Evolutionary conservation across 2,113 vertebrate genomes (phyloP).

Genomic region (Melanerpes formicivorus): DNA sequence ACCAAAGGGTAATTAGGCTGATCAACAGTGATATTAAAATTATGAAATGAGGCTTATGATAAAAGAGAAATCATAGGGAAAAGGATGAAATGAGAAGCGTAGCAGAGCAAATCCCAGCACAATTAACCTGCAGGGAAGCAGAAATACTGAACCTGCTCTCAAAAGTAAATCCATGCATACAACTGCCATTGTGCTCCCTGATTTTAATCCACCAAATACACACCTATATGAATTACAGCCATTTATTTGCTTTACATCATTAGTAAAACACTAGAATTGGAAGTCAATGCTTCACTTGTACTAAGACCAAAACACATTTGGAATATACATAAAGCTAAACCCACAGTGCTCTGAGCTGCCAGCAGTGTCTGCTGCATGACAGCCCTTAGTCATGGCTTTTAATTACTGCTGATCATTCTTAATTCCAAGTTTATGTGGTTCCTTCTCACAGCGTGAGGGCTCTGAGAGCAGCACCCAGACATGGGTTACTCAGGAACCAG

Average conservation of each 20-base stretch:
- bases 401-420: neutral
- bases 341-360: neutral
- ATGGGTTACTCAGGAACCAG: neutral
- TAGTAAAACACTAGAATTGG: neutral
- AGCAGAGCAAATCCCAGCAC: neutral
- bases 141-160: neutral
- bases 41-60: neutral
- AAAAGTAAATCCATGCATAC: neutral
- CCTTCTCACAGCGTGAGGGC: neutral
- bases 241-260: neutral
- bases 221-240: neutral
- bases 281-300: neutral
- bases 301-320: neutral
- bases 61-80: neutral
- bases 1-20: slow-evolving; percentile 10
- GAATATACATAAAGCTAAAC: neutral
- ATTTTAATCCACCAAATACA: neutral
- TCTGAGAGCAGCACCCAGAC: neutral
- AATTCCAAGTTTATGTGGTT: neutral
- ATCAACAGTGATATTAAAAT: neutral
- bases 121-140: neutral
- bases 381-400: neutral
- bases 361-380: neutral
- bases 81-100: neutral
- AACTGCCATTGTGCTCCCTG: neutral